phyloP scores from a whole-genome alignment of 2,888 invertebrate genomes.

The Trichopria drosophilae region DNA sequence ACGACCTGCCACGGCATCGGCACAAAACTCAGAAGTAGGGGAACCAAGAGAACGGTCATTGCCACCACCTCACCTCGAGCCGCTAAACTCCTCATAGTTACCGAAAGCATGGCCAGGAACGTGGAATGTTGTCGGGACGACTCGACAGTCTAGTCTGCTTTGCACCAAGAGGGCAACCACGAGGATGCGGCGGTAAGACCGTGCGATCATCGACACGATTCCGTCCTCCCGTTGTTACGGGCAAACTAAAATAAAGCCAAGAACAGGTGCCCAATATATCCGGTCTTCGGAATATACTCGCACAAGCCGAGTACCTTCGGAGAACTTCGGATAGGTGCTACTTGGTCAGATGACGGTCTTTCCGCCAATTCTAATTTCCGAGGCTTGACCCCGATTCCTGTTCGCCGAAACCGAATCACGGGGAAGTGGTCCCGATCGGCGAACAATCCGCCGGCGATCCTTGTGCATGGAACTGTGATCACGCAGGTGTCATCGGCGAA shows the following conservation, averaged over 20 bases:
- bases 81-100: slow-evolving; percentile 32
- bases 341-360: too few relatives aligned
- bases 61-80: slow-evolving; percentile 55
- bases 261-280: slow-evolving; percentile 24
- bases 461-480: too few relatives aligned
- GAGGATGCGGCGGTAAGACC: slow-evolving; percentile 36
- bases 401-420: too few relatives aligned
- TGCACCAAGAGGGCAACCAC: slow-evolving; percentile 35
- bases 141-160: slow-evolving; percentile 35
- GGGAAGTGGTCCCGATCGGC: too few relatives aligned
- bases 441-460: too few relatives aligned
- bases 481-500: too few relatives aligned
- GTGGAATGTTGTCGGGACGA: slow-evolving; percentile 42
- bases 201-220: slow-evolving; percentile 37
- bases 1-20: slow-evolving; percentile 30
- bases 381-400: too few relatives aligned
- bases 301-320: too few relatives aligned
- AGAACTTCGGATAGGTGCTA: too few relatives aligned
- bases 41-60: slow-evolving; percentile 56
- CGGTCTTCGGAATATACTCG: slow-evolving; percentile 7
- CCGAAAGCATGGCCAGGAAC: slow-evolving; percentile 26
- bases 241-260: slow-evolving; percentile 39
- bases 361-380: too few relatives aligned
- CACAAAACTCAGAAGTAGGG: slow-evolving; percentile 26
- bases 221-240: slow-evolving; percentile 33